These are phyloP conservation scores for Terebella lapidaria DNA, from an alignment of 2,888 invertebrate genomes.

Conservation along the genomic window DNA sequence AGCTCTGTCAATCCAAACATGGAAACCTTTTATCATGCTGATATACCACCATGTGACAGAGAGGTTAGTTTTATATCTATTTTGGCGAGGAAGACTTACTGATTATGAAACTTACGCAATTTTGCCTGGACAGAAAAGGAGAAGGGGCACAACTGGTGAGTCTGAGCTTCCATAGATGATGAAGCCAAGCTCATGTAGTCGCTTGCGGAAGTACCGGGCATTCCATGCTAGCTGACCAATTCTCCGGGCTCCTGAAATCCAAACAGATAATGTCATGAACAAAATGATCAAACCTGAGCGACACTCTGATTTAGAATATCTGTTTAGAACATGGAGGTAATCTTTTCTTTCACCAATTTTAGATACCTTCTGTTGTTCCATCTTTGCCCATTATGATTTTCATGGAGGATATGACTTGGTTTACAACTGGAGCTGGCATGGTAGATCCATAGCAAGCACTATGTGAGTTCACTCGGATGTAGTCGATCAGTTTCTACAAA, in stretches of 20 bases:
- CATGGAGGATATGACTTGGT: conserved; percentile 86
- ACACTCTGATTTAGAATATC: too few species aligned
- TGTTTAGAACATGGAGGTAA: too few species aligned
- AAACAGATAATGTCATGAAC: neutral
- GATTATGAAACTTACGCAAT: conserved; percentile 66
- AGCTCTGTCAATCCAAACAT: conserved; percentile 59
- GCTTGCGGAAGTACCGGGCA: conserved; percentile 73
- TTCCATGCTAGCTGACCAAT: conserved; percentile 73
- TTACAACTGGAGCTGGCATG: conserved; percentile 87
- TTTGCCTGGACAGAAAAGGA: conserved; percentile 92
- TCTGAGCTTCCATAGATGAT: conserved; percentile 87
- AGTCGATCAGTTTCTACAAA: conserved; percentile 65
- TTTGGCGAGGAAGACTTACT: neutral
- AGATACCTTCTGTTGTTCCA: too few species aligned
- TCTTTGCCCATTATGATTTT: conserved; percentile 79
- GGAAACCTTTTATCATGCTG: neutral
- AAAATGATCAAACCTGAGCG: too few species aligned
- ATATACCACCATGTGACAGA: too few species aligned
- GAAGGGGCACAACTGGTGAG: conserved; percentile 93
- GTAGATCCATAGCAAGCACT: conserved; percentile 79
- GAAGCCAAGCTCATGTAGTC: conserved; percentile 81
- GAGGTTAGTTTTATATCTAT: too few species aligned
- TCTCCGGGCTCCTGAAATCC: conserved; percentile 14
- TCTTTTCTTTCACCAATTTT: too few species aligned
- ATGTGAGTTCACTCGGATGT: conserved; percentile 74